phyloP scores from a whole-genome alignment of 2,797 vertebrate genomes.

The Enteromius anoplus region DNA sequence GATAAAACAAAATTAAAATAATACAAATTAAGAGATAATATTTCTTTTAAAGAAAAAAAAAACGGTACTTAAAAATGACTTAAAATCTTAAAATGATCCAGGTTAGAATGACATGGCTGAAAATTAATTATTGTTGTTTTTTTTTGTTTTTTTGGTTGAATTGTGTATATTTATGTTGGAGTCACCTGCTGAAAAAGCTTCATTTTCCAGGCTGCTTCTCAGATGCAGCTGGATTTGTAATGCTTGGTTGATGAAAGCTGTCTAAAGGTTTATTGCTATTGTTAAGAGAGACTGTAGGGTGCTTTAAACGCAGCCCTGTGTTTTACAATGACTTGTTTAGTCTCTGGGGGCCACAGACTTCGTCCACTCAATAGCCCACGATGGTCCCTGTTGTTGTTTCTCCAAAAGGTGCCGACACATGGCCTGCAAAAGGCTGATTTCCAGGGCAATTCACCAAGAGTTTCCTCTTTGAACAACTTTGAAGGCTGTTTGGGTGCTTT shows the following conservation, averaged over 20 bases:
- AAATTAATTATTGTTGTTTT: neutral
- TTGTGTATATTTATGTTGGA: neutral
- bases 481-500: conserved; percentile 34
- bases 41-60: neutral
- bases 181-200: neutral
- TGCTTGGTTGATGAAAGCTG: conserved; percentile 2
- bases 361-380: conserved; percentile 41
- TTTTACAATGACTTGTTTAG: conserved; percentile 33
- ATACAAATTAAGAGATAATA: neutral
- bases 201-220: neutral
- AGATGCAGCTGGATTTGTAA: neutral
- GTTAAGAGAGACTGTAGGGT: neutral
- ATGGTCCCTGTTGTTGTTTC: conserved; percentile 42
- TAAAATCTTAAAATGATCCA: too few relatives aligned
- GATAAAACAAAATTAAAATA: too few relatives aligned
- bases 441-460: conserved; percentile 49
- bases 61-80: too few relatives aligned
- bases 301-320: conserved; percentile 5
- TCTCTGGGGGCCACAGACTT: conserved; percentile 11
- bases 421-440: conserved; percentile 50
- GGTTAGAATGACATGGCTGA: neutral
- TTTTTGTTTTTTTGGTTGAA: neutral
- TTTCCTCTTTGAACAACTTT: conserved; percentile 39
- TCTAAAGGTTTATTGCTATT: conserved; percentile 20
- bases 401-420: conserved; percentile 38